Base-by-base conservation (phyloP, 2,888 invertebrate species). In the Nebria salina region DNA sequence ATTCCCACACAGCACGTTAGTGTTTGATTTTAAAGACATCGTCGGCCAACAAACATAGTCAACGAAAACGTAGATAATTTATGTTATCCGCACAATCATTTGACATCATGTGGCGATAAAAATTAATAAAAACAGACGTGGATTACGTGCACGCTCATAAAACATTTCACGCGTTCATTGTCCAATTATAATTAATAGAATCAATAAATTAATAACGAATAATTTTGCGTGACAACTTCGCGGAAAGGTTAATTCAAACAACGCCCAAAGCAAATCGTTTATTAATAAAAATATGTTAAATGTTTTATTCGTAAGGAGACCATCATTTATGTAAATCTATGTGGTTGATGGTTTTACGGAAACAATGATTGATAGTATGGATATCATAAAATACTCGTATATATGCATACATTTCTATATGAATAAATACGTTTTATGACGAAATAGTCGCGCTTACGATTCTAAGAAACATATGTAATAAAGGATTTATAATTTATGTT, bases 41-140 rank as follows among this genome's bases (percentile, higher is more conserved):
- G 34, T 34, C 34, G 34, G 54, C 4, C 54, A 54, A 54, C 54
- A 54, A 54, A 54, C 54, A 54, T 4, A 54, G 4, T 11, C 13
- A 54, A 8, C 54, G 8, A 54, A 54, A 54, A 54, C 54, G 54
- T 41, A 73, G 4, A 75, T 76, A 26, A 81, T 75, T 76, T 76
- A 81, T 81, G 70, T 64, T 81, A 81, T 81, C 76, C 68, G 68
- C 66, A 20, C 54, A 64, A 72, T 70, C 73, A 81, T 75, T 75
- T 70, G 81, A 81, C 81, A 81, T 34, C 76, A 81, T 42, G 42
- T 64, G 20, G 72, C 72, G 76, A 81, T 81, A 81, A 81, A 81
- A 81, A 81, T 81, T 81, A 81, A 81, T 81, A 81, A 76, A 81
- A 81, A 81, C 76, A 81, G 75, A 70, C 70, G 70, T 26, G 20